Base-by-base conservation (phyloP, 2,113 vertebrate genomes). In the Rhabdomys dilectus region DNA sequence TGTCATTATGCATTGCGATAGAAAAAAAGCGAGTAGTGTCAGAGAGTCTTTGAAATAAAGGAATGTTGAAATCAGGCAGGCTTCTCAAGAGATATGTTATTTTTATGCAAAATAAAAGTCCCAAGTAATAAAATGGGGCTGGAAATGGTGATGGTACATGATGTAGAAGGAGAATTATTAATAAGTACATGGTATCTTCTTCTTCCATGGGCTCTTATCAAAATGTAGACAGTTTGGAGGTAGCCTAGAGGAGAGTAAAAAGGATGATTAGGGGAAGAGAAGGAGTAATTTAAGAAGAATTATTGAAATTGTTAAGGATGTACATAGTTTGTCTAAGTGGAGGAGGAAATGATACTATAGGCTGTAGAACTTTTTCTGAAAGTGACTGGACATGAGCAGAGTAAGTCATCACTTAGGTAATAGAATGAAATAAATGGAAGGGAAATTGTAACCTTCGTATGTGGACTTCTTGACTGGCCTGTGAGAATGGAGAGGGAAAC, bases 141-240 rank as follows among this genome's bases (percentile, higher is more conserved):
- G 91, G 64, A 91, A 93, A 88, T 58, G 21, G 66, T 96, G 72
- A 95, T 91, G 96, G 76, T 68, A 8, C 31, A 77, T 94, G 45
- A 66, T 94, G 12, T n/a, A 45, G 85, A 97, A 90, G 88, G 53
- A 84, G 78, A 91, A 96, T 97, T 96, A 94, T 93, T 98, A 97
- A 82, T 89, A 93, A 91, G 31, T 91, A 48, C n/a, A 36, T 21
- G 45, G 4, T 60, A 56, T 77, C 42, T 81, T 96, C 78, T 93
- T 82, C 84, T 96, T 97, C 60, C 78, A 64, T 70, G 73, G 77
- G 1, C 11, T 85, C 60, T 96, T 96, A 13, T 95, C 70, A 94
- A 73, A 51, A 94, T 77, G 7, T 76, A 88, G 91, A 88, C 95
- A 92, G 86, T 94, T 73, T 95, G 91, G 76, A 92, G 19, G 1